Percentiles rank a stretch among this genome's conserved stretches.
Evolutionary conservation across 2,113 vertebrate genomes (phyloP).

Genomic region (Coptodon bakossiorum): DNA sequence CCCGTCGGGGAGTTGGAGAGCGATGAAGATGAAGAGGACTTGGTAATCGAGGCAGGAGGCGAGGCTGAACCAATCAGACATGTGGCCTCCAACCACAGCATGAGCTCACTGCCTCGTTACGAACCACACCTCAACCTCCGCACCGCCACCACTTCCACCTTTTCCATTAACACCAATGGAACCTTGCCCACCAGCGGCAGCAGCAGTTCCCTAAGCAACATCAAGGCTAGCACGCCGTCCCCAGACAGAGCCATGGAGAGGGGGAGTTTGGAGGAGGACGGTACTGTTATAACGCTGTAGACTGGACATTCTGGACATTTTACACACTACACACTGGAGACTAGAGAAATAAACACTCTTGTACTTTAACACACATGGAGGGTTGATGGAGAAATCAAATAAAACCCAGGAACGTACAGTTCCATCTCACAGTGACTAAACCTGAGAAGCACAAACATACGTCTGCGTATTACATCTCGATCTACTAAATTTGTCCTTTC

Average conservation of each 20-base stretch:
- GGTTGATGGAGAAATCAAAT: not conserved
- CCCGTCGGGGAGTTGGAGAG: constrained; percentile 84
- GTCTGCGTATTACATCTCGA: not conserved
- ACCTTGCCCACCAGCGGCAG: constrained; percentile 66
- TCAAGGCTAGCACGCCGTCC: constrained; percentile 13
- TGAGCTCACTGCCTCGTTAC: constrained; percentile 75
- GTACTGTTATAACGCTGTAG: constrained; percentile 94
- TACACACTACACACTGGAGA: constrained; percentile 15
- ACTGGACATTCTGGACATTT: not conserved
- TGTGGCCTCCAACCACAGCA: constrained; percentile 65
- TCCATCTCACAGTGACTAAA: not conserved
- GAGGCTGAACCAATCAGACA: constrained; percentile 73
- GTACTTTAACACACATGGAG: not conserved
- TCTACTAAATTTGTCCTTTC: not conserved
- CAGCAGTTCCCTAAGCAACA: constrained; percentile 53
- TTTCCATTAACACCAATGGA: constrained; percentile 70
- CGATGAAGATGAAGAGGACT: constrained; percentile 85
- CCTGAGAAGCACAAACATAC: constrained; percentile 30
- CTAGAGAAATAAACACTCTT: not conserved
- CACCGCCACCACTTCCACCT: constrained; percentile 7
- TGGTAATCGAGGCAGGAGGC: constrained; percentile 81
- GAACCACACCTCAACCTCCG: constrained; percentile 78
- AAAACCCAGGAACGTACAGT: not conserved
- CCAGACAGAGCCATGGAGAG: constrained; percentile 53
- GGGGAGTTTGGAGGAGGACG: constrained; percentile 87